These are phyloP conservation scores for Falcunculus frontatus DNA, from an alignment of 2,113 vertebrate species.

Conservation along the genomic window DNA sequence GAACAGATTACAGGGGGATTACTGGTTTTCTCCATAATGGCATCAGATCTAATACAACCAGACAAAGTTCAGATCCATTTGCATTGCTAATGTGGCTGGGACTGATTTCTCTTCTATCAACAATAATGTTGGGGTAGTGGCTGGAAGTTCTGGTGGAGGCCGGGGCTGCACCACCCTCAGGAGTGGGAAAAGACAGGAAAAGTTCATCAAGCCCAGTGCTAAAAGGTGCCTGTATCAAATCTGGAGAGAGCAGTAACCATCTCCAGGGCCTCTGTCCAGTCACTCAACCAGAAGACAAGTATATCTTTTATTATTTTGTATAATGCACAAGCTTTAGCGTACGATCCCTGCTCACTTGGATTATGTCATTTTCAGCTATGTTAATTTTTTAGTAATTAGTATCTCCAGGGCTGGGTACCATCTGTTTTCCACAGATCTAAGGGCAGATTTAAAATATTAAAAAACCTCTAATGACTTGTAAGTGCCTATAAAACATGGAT, in stretches of 20 bases:
- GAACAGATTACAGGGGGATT: neutral
- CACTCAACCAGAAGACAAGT: neutral
- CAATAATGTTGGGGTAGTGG: neutral
- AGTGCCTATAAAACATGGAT: neutral
- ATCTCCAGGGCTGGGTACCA: neutral
- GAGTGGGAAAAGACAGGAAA: neutral
- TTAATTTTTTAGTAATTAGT: neutral
- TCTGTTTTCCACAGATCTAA: neutral
- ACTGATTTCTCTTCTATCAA: neutral
- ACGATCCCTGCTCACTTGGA: neutral
- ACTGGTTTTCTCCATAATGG: neutral
- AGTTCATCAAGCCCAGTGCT: neutral
- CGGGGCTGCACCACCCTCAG: rapidly evolving
- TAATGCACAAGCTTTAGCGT: neutral
- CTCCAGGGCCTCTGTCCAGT: neutral
- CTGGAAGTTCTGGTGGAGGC: neutral
- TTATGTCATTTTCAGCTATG: neutral
- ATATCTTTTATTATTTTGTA: neutral
- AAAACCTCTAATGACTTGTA: neutral
- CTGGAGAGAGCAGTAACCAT: neutral
- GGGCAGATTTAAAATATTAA: neutral
- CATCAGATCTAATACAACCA: neutral
- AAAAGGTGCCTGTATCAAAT: neutral
- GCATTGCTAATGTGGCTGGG: neutral
- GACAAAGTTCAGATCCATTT: neutral